Conservation (phyloP, 2,113 vertebrate species). For the Desmodus rotundus region DNA sequence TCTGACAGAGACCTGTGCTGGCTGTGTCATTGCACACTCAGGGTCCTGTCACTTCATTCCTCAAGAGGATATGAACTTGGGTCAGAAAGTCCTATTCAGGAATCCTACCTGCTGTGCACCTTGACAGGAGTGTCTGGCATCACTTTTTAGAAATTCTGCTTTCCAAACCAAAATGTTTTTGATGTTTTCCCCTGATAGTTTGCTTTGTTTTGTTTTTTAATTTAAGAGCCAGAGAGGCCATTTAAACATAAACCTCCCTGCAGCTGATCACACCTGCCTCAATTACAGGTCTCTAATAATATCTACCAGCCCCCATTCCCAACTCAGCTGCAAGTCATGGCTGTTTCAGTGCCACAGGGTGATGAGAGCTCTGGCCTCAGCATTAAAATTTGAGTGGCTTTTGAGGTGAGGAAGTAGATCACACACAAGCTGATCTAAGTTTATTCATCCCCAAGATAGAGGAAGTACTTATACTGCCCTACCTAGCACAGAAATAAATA, state of each 20-base stretch:
- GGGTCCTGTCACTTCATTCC: background rate
- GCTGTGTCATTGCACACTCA: background rate
- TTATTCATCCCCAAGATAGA: background rate
- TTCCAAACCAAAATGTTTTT: background rate
- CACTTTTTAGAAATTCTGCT: background rate
- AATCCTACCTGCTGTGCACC: background rate
- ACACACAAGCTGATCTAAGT: background rate
- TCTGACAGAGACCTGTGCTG: background rate
- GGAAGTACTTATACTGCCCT: background rate
- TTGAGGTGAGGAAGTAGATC: background rate
- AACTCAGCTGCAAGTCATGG: background rate
- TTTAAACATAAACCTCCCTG: background rate
- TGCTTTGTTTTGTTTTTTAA: background rate
- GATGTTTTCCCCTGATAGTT: background rate
- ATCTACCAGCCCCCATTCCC: background rate
- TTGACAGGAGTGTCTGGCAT: background rate
- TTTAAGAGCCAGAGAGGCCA: background rate
- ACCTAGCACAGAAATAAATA: background rate
- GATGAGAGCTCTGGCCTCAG: background rate
- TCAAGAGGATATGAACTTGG: background rate
- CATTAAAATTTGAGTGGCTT: too few relatives aligned
- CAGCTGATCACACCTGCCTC: background rate
- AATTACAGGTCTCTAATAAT: rapidly evolving
- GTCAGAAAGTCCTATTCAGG: background rate
- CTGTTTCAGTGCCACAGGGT: background rate